Base-by-base conservation (phyloP, 2,113 vertebrate genomes). In the Microcebus griseorufus region DNA sequence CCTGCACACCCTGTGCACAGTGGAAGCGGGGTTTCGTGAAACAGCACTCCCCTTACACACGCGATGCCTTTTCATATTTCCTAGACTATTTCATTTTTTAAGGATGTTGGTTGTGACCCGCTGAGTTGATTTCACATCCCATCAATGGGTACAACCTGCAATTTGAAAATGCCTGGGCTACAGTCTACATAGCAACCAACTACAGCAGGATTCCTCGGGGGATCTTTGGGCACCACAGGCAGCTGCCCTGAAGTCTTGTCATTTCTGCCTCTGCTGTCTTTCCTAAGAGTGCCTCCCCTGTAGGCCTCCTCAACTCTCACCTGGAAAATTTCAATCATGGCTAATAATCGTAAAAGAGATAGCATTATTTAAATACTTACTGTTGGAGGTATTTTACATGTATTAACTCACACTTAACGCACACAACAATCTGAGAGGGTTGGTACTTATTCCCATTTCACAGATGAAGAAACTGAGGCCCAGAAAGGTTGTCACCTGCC, bases 161-260 rank as follows among this genome's bases (percentile, higher is more conserved):
- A 2, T 6, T 16, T 6, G 72, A 55, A 39, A 14, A 6, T 10
- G 25, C 1, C 13, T 8, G 22, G 13, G 20, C 55, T n/a, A 5
- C 53, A 6, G 29, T 11, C n/a, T 34, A 5, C 27, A 9, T 1
- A 51, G 14, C 53, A 1, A 17, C 13, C 6, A 2, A 16, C 60
- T 39, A 34, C 22, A 20, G 4, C 6, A 0, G 20, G 23, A 18
- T 1, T 7, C 11, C 70, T 39, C 12, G 17, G 1, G 14, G 3
- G 72, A 22, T 4, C 60, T 8, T 0, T 17, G 29, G 34, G 39
- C 0, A 3, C 48, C 6, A 0, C 22, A 1, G 0, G 3, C 29
- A 3, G 39, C 78, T 10, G 42, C 34, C 81, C 9, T 10, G 9
- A 11, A 7, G 70, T 16, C 45, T 14, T 9, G 20, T 27, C 9